Evolutionary conservation across 2,888 invertebrate species (phyloP).

Genomic region (Xylocampa areola): DNA sequence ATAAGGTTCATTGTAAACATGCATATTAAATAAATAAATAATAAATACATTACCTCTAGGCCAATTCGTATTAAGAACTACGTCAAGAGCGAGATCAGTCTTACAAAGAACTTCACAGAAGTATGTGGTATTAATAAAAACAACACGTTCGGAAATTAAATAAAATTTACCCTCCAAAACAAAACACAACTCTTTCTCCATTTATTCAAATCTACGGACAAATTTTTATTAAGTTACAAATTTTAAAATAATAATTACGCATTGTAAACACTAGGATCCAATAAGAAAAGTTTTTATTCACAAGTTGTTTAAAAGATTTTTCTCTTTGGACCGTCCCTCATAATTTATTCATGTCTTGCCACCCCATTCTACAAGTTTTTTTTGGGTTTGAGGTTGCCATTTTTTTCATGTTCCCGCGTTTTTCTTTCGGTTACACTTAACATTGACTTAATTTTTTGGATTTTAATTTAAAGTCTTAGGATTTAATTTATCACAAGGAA

Average conservation of each 20-base stretch:
- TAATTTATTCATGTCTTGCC: slow-evolving; percentile 72
- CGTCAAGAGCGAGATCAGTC: no score
- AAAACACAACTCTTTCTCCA: slow-evolving; percentile 20
- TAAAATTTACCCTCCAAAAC: not conserved
- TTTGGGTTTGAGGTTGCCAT: slow-evolving; percentile 49
- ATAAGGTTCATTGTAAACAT: no score
- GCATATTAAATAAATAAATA: no score
- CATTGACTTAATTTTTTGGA: slow-evolving; percentile 36
- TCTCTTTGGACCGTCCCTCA: slow-evolving; percentile 61
- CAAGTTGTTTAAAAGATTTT: slow-evolving; percentile 60
- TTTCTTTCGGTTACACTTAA: slow-evolving; percentile 35
- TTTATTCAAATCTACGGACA: slow-evolving; percentile 44
- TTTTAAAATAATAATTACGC: slow-evolving; percentile 58
- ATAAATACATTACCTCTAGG: no score
- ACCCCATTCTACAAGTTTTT: slow-evolving; percentile 60
- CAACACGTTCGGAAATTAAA: not conserved
- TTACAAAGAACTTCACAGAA: no score
- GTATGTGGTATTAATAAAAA: no score
- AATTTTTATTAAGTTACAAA: slow-evolving; percentile 53
- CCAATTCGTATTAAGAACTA: no score
- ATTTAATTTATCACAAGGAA: not conserved
- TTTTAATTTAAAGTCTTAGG: not conserved
- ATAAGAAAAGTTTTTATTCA: slow-evolving; percentile 58
- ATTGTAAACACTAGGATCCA: slow-evolving; percentile 58
- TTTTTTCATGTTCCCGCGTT: slow-evolving; percentile 44